Base-by-base conservation (phyloP, 2,888 invertebrate species). In the Achlya flavicornis region DNA sequence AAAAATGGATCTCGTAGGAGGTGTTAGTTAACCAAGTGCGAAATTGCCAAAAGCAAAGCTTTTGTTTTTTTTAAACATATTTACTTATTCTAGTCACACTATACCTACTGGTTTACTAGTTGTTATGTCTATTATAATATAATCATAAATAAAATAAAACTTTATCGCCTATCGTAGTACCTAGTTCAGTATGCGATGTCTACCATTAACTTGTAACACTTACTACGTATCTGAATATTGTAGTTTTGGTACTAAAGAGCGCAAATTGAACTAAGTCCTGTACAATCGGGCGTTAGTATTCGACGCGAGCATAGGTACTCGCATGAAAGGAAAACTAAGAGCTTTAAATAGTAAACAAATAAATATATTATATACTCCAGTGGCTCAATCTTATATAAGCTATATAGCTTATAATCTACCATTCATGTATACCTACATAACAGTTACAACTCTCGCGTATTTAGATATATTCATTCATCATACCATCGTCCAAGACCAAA, bases 331-430 rank as follows among this genome's bases (percentile, higher is more conserved):
- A 92, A 91, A 92, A 90, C 90, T 94, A 93, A 94, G 94, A 94
- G 94, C 94, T 94, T 94, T 94, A 94, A 94, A 93, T 94, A 94
- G 93, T 88, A 86, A 92, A 92, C 85, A 84, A 78, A 81, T 88
- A 87, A 90, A 88, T 90, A 88, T 90, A 87, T 84, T 87, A 90
- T 89, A 90, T 88, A 92, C 89, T 92, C 92, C 91, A 88, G 88
- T 86, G 87, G 93, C 93, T 93, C 93, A 93, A 92, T 89, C 88
- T 90, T 86, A 82, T 86, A 85, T 92, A 92, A 91, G 91, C 92
- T 91, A 90, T 86, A 84, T 90, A 90, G 92, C 92, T 93, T 92
- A 90, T 87, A 84, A 86, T 90, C 84, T 87, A 81, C 86, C 84
- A 82, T 82, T 87, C 87, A 84, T 83, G 84, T 90, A 86, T 86